A percentile compares a stretch with the other conserved stretches of the same genome.
phyloP scores from a whole-genome alignment of 1,140 invertebrate genomes.

The Pissodes strobi region DNA sequence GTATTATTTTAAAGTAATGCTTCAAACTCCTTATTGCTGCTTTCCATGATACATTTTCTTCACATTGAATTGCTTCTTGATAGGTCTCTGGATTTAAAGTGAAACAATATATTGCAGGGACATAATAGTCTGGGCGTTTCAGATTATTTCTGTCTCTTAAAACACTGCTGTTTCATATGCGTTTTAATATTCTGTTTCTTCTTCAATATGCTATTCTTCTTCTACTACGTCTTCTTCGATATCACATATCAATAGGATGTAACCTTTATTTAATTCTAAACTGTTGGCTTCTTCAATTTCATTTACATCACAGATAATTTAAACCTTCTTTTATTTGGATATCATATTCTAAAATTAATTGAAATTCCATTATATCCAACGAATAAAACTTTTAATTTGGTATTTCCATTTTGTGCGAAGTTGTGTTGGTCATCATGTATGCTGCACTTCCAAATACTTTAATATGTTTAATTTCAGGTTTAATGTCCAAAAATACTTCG shows the following conservation, averaged over 20 bases:
- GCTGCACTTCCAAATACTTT: constrained; percentile 55
- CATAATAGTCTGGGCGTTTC: too few species aligned
- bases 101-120: neutral
- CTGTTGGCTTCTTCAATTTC: too few species aligned
- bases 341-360: too few species aligned
- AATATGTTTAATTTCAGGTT: constrained; percentile 56
- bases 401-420: constrained; percentile 52
- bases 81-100: constrained; percentile 5
- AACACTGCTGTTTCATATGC: constrained; percentile 42
- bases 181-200: constrained; percentile 41
- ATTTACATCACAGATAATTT: too few species aligned
- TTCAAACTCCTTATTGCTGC: too few species aligned
- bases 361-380: constrained; percentile 53
- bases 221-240: constrained; percentile 10
- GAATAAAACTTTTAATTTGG: constrained; percentile 50
- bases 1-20: too few species aligned
- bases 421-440: constrained; percentile 50
- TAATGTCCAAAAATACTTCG: constrained; percentile 45
- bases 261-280: constrained; percentile 9
- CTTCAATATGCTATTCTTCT: too few species aligned
- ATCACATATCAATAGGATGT: neutral
- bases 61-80: constrained; percentile 4
- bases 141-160: neutral
- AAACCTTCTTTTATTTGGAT: too few species aligned
- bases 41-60: too few species aligned